phyloP scores from a whole-genome alignment of 2,113 vertebrate species.

The Phylloscopus trochiloides region DNA sequence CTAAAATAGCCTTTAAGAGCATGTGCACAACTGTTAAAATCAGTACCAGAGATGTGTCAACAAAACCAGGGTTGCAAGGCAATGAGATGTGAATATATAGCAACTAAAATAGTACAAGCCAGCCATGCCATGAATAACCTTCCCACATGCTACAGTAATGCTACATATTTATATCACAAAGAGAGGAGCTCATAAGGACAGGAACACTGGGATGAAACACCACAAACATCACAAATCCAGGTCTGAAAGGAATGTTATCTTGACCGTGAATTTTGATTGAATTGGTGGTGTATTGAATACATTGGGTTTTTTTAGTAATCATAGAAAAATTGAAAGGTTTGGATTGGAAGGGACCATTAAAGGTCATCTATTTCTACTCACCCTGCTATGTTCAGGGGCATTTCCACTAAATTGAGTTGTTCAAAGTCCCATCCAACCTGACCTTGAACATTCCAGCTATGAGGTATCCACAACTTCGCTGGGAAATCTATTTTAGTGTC shows the following conservation, averaged over 20 bases:
- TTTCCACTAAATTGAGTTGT: not conserved
- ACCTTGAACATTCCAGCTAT: not conserved
- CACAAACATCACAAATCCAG: not conserved
- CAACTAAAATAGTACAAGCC: not conserved
- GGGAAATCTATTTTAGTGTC: not conserved
- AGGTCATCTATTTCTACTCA: not conserved
- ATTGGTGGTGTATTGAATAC: not conserved
- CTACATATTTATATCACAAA: constrained; percentile 4
- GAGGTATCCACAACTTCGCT: not conserved
- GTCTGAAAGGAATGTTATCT: not conserved
- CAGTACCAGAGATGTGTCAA: not conserved
- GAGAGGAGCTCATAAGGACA: not conserved
- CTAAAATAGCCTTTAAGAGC: constrained; percentile 14
- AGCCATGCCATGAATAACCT: not conserved
- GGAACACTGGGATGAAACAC: not conserved
- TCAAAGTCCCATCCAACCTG: not conserved
- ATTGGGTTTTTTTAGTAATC: not conserved
- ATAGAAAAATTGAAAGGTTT: not conserved
- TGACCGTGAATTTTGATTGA: not conserved
- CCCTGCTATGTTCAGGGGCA: not conserved
- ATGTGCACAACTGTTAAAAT: not conserved
- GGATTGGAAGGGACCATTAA: not conserved
- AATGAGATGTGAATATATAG: not conserved
- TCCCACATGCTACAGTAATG: not conserved
- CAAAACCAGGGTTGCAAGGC: not conserved